Conservation (phyloP, 35 echinoderm and acorn worm genomes). For the Ptychodera flava region DNA sequence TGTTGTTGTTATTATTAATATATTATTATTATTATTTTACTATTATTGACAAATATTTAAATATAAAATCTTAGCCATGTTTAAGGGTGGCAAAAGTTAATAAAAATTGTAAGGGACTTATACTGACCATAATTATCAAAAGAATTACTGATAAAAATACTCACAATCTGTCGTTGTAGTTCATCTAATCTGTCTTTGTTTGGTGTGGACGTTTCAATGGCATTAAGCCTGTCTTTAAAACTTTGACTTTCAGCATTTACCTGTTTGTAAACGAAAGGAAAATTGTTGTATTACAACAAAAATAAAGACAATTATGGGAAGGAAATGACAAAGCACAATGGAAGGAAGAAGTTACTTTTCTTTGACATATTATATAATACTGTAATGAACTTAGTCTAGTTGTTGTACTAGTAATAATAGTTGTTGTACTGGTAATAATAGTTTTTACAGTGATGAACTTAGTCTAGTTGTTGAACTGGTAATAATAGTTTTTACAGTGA, state of each 20-base stretch:
- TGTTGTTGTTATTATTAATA: background rate
- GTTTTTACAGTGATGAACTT: too few species aligned
- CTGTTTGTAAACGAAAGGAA: too few species aligned
- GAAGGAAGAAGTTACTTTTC: background rate
- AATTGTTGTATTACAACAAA: too few species aligned
- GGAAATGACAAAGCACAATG: background rate
- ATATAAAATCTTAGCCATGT: background rate
- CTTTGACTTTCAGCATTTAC: background rate
- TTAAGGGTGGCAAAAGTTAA: background rate
- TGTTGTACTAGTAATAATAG: background rate
- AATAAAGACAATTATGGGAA: too few species aligned
- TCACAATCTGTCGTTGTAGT: slow-evolving; percentile 77
- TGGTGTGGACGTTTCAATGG: slow-evolving; percentile 45
- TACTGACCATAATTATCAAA: background rate
- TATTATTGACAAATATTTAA: background rate
- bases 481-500: too few species aligned
- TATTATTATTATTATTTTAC: background rate
- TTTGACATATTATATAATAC: background rate
- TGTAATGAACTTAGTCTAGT: background rate
- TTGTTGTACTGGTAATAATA: background rate
- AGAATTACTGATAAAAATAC: background rate
- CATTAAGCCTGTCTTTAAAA: slow-evolving; percentile 34
- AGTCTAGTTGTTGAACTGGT: too few species aligned
- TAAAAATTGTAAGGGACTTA: background rate
- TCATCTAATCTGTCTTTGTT: slow-evolving; percentile 73